phyloP scores from a whole-genome alignment of 2,888 invertebrate species.

The Ochropleura leucogaster region DNA sequence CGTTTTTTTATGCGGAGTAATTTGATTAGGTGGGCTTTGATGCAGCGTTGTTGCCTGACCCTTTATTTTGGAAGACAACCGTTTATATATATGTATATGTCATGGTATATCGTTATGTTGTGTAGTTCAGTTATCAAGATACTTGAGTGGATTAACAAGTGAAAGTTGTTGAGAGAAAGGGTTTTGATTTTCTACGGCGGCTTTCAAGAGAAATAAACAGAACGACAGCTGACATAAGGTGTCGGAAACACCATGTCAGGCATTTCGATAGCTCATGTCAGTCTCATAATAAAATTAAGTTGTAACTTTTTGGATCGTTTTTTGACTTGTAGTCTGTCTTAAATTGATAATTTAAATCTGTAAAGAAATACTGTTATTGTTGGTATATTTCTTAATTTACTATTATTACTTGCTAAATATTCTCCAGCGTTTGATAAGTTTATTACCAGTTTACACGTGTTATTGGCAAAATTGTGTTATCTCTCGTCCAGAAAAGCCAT shows the following conservation, averaged over 20 bases:
- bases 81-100: neutral
- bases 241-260: neutral
- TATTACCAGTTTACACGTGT: no score
- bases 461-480: no score
- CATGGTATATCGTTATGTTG: neutral
- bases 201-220: neutral
- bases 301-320: no score
- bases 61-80: neutral
- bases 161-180: neutral
- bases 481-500: no score
- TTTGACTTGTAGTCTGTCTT: no score
- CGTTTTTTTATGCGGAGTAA: conserved; percentile 2
- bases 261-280: neutral
- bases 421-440: no score
- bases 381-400: no score
- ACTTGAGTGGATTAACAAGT: neutral
- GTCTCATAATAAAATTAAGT: no score
- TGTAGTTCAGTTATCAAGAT: neutral
- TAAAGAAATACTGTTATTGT: no score
- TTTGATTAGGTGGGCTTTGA: neutral
- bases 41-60: neutral
- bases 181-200: neutral
- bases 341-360: no score
- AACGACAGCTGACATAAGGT: no score
- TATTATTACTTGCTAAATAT: no score